These are phyloP conservation scores for Sclerodermus sp. DNA, from an alignment of 2,888 invertebrate genomes.

Conservation along the genomic window DNA sequence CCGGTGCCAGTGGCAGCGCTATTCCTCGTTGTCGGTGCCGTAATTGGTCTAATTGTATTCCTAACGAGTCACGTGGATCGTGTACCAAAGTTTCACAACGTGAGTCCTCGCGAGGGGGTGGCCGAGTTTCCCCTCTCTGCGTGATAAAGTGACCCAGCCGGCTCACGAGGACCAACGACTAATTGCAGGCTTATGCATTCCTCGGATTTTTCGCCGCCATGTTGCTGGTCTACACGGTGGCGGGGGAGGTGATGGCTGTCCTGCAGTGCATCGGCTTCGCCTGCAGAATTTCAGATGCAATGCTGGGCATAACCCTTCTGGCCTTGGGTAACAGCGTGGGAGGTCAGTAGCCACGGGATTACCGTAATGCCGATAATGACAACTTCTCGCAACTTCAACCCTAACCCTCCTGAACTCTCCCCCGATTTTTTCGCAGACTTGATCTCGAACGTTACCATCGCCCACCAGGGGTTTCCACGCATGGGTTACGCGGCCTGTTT, in stretches of 20 bases:
- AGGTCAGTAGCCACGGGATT: slow-evolving; percentile 51
- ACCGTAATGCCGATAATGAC: no score
- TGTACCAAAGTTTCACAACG: slow-evolving; percentile 48
- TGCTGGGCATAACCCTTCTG: slow-evolving; percentile 67
- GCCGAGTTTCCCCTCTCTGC: background rate
- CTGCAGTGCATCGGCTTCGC: slow-evolving; percentile 64
- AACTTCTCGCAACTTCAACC: no score
- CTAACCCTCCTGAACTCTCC: no score
- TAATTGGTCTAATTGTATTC: slow-evolving; percentile 38
- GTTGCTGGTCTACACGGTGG: slow-evolving; percentile 64
- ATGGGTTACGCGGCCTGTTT: slow-evolving; percentile 72
- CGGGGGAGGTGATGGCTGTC: slow-evolving; percentile 64
- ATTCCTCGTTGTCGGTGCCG: slow-evolving; percentile 26
- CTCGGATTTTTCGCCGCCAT: slow-evolving; percentile 63
- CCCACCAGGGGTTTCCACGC: slow-evolving; percentile 65
- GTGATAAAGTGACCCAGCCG: background rate
- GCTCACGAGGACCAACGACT: slow-evolving; percentile 5
- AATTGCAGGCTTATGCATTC: slow-evolving; percentile 59
- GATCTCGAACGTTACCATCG: slow-evolving; percentile 65
- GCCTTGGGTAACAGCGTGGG: slow-evolving; percentile 70
- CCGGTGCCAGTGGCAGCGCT: slow-evolving; percentile 35
- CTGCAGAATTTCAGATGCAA: slow-evolving; percentile 62
- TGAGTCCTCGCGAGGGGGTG: slow-evolving; percentile 25
- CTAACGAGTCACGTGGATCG: slow-evolving; percentile 32
- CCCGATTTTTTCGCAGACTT: slow-evolving; percentile 58